Evolutionary conservation across 2,113 vertebrate species (phyloP).

Genomic region (Uria lomvia): DNA sequence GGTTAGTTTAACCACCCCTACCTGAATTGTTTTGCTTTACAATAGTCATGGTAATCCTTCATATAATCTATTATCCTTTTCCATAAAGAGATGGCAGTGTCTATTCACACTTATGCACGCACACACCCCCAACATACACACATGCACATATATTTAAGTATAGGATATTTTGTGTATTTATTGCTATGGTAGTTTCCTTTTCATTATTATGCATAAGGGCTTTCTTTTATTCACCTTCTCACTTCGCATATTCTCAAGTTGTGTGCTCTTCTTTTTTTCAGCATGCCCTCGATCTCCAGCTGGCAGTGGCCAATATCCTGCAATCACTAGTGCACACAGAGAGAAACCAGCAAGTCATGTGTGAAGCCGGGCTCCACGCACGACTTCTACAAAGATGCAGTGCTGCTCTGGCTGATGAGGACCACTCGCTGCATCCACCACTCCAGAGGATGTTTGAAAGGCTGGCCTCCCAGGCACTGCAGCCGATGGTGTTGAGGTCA

Average conservation of each 20-base stretch:
- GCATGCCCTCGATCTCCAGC: constrained; percentile 94
- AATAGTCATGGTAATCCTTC: not conserved
- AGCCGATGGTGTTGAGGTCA: constrained; percentile 93
- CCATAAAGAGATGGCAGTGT: not conserved
- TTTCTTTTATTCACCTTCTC: not conserved
- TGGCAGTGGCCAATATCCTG: constrained; percentile 91
- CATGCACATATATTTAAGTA: not conserved
- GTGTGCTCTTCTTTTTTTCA: constrained; percentile 37
- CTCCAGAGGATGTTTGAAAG: constrained; percentile 98
- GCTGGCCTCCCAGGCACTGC: constrained; percentile 93
- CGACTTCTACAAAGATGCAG: constrained; percentile 91
- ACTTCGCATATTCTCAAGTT: not conserved
- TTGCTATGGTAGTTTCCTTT: not conserved
- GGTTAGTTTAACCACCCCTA: not conserved
- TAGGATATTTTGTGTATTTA: not conserved
- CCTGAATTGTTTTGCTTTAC: not conserved
- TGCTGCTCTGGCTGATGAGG: constrained; percentile 90
- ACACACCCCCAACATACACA: too few relatives aligned
- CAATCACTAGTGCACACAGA: constrained; percentile 93
- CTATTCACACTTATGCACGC: fast-evolving
- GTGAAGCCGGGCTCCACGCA: constrained; percentile 90
- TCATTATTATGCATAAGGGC: not conserved
- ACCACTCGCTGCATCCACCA: constrained; percentile 91
- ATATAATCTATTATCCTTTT: not conserved
- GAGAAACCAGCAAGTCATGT: constrained; percentile 95